Evolutionary conservation across 2,797 vertebrate genomes (phyloP), one percentile per base, ranked within the genome.

Genomic region (Sciaenops ocellatus): DNA sequence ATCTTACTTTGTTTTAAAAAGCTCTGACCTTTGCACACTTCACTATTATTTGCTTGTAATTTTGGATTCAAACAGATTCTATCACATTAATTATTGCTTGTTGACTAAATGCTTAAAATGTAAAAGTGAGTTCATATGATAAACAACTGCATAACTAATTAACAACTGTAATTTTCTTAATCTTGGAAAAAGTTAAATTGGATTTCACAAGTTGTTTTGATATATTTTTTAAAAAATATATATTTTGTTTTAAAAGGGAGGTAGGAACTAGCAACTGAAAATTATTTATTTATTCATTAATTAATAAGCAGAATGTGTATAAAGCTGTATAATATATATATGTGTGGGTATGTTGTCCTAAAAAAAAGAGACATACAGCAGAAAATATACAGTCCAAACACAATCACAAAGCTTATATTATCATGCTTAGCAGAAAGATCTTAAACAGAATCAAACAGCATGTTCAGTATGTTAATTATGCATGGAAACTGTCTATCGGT

Each of bases 401-500:
- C 2, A 71, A 51, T 68, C 51, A 16, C 6, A 50, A 24, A 56
- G 8, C 6, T 20, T 46, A 26, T 34, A 57, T 68, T 9, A 59
- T 42, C 56, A 16, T 26, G 55, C 38, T 68, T 10, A 63, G 54
- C 54, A 57, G 41, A 61, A 51, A 48, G 34, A 26, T 69, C 41
- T 55, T 24, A 22, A 79, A n/a, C 56, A 34, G 47, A 67, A 38
- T 69, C 51, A 42, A 42, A 83, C 77, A 79, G 68, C 72, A 57
- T 76, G 55, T 78, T 75, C 75, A 79, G 69, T 48, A 59, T 61
- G 67, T 82, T 88, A 87, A 87, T 85, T 82, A 88, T 84, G 71
- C 76, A 86, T 66, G 54, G 70, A 80, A 57, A 73, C 85, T 79
- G 76, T 73, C 69, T 54, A 72, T 60, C 30, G 54, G 61, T 63